phyloP scores from a whole-genome alignment of 2,888 invertebrate genomes.

The Steinernema carpocapsae region DNA sequence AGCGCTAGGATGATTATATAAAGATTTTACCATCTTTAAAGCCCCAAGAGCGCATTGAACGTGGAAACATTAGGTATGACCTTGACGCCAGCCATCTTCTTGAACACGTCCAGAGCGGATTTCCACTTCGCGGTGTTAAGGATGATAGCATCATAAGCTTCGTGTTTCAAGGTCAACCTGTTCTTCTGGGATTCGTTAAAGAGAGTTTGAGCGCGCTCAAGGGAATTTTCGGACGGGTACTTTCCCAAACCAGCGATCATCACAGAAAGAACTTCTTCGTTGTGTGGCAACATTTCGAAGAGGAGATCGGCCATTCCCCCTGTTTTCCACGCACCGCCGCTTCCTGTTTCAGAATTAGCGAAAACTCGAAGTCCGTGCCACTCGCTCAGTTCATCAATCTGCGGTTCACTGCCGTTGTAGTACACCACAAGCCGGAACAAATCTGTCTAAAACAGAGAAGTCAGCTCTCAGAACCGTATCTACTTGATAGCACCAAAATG shows the following conservation, averaged over 20 bases:
- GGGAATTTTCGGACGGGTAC: slow-evolving; percentile 40
- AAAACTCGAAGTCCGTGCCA: slow-evolving; percentile 63
- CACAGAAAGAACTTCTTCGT: slow-evolving; percentile 53
- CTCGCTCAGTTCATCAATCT: slow-evolving; percentile 56
- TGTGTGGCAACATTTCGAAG: slow-evolving; percentile 57
- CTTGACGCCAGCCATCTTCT: slow-evolving; percentile 34
- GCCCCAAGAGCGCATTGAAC: slow-evolving; percentile 44
- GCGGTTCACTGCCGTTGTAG: slow-evolving; percentile 59
- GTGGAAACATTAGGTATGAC: slow-evolving; percentile 43
- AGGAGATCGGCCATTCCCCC: slow-evolving; percentile 57
- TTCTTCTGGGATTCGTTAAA: slow-evolving; percentile 38
- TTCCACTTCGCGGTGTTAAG: slow-evolving; percentile 29
- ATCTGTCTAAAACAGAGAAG: slow-evolving; percentile 41
- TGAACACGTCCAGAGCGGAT: neutral
- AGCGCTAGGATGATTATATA: neutral
- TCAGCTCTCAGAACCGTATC: too few species aligned
- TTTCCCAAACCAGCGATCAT: slow-evolving; percentile 62
- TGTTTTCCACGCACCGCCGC: slow-evolving; percentile 12
- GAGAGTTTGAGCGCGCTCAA: slow-evolving; percentile 9
- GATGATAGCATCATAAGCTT: slow-evolving; percentile 50
- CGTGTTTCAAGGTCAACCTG: slow-evolving; percentile 33
- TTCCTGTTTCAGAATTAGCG: slow-evolving; percentile 39
- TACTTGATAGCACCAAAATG: slow-evolving; percentile 22
- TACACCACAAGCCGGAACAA: slow-evolving; percentile 60
- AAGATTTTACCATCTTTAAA: slow-evolving; percentile 28